Evolutionary conservation across 2,888 invertebrate species (phyloP), one percentile per base, ranked within the genome.

Genomic region (Drosophila nr. perissopoda): DNA sequence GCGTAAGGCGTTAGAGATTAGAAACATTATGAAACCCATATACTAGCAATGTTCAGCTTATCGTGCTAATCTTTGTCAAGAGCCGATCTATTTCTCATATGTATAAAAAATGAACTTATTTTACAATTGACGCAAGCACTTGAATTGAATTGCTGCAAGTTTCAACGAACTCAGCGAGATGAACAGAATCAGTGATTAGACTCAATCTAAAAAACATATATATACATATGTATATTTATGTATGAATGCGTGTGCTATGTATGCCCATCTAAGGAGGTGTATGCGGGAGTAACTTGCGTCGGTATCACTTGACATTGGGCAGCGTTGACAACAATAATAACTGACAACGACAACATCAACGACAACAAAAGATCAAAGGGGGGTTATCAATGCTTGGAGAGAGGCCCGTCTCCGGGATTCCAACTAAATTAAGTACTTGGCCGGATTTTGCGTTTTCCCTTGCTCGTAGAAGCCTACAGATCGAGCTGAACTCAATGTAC

Each of bases 401-500:
- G 68, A 71, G 71, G 71, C 78, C 64, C 65, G 73, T 68, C 76
- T 34, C 51, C 48, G 68, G 67, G 58, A 72, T 69, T 59, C 59
- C 59, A 80, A 77, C 82, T 76, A 48, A 64, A 64, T 71, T 34
- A 29, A 61, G 56, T 79, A 66, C 58, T 61, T 56, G 45, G 11
- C 18, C 11, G 21, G 48, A 25, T 77, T 63, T 48, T 52, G 61
- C 59, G 18, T 58, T 86, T 86, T 80, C 59, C 38, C 42, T 27
- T 16, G 21, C 57, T 29, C 11, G 27, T 51, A 65, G 25, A 11
- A 64, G 45, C 64, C 69, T 36, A 74, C 61, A 61, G 57, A 66
- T 68, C 34, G 51, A 59, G 67, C 36, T 48, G 53, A 33, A 61
- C 59, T 33, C 78, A 84, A 84, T 82, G 69, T 84, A 60, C 71